These are phyloP conservation scores for Kryphioiulus occultus DNA, from an alignment of 2,888 invertebrate genomes.

Conservation along the genomic window DNA sequence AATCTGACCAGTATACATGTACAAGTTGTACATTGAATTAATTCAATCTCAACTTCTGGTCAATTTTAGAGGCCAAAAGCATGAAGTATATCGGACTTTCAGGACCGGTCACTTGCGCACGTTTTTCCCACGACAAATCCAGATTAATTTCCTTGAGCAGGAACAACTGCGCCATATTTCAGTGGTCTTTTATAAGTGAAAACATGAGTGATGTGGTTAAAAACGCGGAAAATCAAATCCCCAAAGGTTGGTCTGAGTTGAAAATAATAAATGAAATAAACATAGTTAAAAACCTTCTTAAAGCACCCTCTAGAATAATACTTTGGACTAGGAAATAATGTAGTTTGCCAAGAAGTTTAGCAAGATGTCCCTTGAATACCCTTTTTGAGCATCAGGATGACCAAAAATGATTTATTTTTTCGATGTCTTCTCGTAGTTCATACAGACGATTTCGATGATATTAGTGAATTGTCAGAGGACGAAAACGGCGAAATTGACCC, in stretches of 20 bases:
- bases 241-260: neutral
- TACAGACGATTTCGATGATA: neutral
- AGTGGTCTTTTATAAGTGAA: slow-evolving; percentile 59
- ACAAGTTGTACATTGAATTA: neutral
- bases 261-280: no score
- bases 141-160: slow-evolving; percentile 63
- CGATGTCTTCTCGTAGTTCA: neutral
- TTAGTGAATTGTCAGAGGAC: slow-evolving; percentile 7
- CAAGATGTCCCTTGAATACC: no score
- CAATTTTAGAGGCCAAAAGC: slow-evolving; percentile 63
- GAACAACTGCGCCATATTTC: slow-evolving; percentile 64
- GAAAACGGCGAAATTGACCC: slow-evolving; percentile 46
- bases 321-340: no score
- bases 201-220: neutral
- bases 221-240: neutral
- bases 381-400: no score
- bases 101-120: slow-evolving; percentile 64
- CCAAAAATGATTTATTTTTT: no score
- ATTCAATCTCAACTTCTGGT: no score
- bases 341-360: no score
- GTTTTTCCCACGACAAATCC: slow-evolving; percentile 62
- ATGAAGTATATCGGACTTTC: slow-evolving; percentile 64
- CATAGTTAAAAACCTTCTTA: no score
- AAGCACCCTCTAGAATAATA: no score
- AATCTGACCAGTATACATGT: no score